Base-by-base conservation (phyloP, 1,140 invertebrate species). In the Brachionus rubens region DNA sequence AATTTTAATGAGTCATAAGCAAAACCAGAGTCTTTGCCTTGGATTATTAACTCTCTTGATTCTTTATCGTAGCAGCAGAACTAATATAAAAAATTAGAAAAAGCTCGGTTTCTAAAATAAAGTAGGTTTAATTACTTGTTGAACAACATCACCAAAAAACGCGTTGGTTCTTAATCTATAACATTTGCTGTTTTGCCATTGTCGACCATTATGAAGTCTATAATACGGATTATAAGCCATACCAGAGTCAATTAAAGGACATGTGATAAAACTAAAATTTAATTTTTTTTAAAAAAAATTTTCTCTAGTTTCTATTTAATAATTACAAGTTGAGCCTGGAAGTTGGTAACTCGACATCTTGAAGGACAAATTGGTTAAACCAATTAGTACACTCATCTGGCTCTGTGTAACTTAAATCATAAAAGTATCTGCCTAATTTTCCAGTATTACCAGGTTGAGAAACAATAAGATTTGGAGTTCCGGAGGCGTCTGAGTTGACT, bases 1-100 rank as follows among this genome's bases (percentile, higher is more conserved):
- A 50, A 26, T 50, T 47, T 30, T 40, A 12, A 30, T 54, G 43
- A 40, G 30, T 72, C 33, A 5, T 72, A 72, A 41, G 50, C 68
- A 72, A 72, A 72, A 10, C 68, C 68, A 12, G 68, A 36, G 19
- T 72, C 33, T 50, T 16, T 48, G 2, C 68, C 68, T 50, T 33
- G 33, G 21, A 54, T 24, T 19, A 50, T 50, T 26, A 72, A 48
- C 19, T 40, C 26, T 14, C 50, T n/a, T 14, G 21, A 30, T 28
- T 3, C 10, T 10, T 4, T 0, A 19, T n/a, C 12, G 9, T 72
- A 72, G 16, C 68, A 72, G 14, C 68, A 72, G 21, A 72, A 30
- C 68, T 72, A 3, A n/a, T 19, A 19, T 33, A 26, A 7, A 65
- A 43, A 43, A 41, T 41, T 1, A 43, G 24, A 65, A 41, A 40